Conservation (phyloP, 2,797 vertebrate species). For the Tragelaphus eurycerus region DNA sequence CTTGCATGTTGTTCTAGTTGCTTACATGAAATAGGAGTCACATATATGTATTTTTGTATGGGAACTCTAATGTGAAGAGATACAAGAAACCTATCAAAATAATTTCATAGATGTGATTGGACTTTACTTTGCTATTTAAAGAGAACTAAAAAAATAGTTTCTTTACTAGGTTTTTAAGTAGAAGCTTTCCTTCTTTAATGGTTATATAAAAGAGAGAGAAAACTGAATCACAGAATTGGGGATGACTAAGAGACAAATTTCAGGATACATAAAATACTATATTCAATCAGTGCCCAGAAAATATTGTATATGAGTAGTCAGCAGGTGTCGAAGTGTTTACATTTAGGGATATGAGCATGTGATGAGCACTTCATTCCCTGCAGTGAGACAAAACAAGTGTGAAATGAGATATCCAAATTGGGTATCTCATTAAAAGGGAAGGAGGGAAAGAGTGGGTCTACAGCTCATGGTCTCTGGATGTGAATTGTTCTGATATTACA, state of each 20-base stretch:
- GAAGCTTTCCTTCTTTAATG: background rate
- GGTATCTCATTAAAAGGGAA: conserved; percentile 41
- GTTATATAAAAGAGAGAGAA: background rate
- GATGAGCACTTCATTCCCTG: background rate
- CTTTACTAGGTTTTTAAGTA: background rate
- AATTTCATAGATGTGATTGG: background rate
- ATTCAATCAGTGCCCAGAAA: background rate
- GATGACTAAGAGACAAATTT: background rate
- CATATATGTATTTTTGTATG: background rate
- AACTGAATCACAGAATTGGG: background rate
- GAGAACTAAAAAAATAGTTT: conserved; percentile 18
- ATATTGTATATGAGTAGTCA: background rate
- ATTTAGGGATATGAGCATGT: background rate
- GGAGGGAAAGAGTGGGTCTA: background rate
- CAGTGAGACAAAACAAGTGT: conserved; percentile 34
- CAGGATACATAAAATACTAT: background rate
- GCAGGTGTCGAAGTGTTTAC: background rate
- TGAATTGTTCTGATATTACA: background rate
- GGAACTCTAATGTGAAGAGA: background rate
- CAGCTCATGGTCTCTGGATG: background rate
- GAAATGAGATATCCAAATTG: conserved; percentile 58
- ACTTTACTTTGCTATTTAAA: background rate
- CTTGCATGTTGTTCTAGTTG: background rate
- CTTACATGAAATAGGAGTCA: background rate
- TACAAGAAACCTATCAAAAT: background rate